Base-by-base conservation (phyloP, 2,888 invertebrate genomes). In the Eledona agricola region DNA sequence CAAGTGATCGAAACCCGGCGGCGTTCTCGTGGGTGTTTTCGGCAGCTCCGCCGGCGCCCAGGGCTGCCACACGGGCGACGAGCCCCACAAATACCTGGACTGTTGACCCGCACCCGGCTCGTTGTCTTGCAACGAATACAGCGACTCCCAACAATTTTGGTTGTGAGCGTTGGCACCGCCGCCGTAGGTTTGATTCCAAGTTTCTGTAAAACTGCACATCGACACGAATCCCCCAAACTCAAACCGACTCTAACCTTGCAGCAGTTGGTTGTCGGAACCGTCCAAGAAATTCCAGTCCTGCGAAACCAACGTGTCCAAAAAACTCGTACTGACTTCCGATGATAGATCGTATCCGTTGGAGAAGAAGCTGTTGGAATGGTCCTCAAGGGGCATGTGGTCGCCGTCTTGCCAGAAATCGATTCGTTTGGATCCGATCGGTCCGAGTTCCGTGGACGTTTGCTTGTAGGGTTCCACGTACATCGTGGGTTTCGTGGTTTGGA, bases 351-450 rank as follows among this genome's bases (percentile, higher is more conserved):
- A 67, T 11, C 62, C 58, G 12, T 70, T 70, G n/a, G 66, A 63
- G 43, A 72, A 72, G 50, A 67, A 73, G 51, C 69, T 73, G 35
- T 66, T 69, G 10, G 62, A 64, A 13, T 63, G 42, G 13, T 55
- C 55, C 12, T 60, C 43, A 13, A 43, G 37, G 17, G 25, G 49
- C 16, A 54, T 49, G 23, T 34, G 26, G 23, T 57, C 58, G 28
- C 32, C 60, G 40, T 65, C 66, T 22, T 53, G 56, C 58, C 60
- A 64, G 29, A 45, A 62, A 40, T 69, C 69, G n/a, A 64, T 55
- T 26, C 68, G 58, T 52, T 73, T 71, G 1, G 78, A 76, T 6
- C 79, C 80, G 35, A 80, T 79, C 1, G 80, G 80, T 9, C 79
- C 78, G 23, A 78, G 62, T 53, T 75, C 73, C n/a, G 65, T 47